Conservation (phyloP, 2,888 invertebrate genomes). For the Pheosia gnoma region DNA sequence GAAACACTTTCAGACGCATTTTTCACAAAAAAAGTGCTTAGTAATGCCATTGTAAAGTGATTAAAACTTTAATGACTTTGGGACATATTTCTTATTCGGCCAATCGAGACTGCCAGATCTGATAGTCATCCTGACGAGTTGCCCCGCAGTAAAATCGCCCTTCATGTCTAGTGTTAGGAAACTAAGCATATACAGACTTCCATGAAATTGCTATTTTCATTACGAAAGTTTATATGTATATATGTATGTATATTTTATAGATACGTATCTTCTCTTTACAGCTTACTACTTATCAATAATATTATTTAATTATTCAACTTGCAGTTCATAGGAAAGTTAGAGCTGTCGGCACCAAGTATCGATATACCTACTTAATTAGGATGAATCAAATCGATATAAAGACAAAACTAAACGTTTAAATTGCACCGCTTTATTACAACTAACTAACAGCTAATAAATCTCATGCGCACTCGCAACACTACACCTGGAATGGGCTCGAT, state of each 20-base stretch:
- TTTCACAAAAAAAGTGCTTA: too few relatives aligned
- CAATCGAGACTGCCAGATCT: not conserved
- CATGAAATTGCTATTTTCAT: not conserved
- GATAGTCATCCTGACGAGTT: not conserved
- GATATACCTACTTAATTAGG: slow-evolving; percentile 14
- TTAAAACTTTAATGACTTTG: too few relatives aligned
- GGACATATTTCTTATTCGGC: not conserved
- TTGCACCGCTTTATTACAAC: slow-evolving; percentile 63
- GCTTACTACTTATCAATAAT: slow-evolving; percentile 31
- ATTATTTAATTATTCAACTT: slow-evolving; percentile 30
- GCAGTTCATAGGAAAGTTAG: slow-evolving; percentile 39
- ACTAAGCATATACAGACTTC: not conserved
- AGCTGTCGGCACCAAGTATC: slow-evolving; percentile 32
- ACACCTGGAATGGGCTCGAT: slow-evolving; percentile 75
- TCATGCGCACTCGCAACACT: slow-evolving; percentile 57
- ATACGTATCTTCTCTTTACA: slow-evolving; percentile 20
- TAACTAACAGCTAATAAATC: slow-evolving; percentile 49
- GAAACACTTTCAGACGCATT: too few relatives aligned
- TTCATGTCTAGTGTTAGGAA: not conserved
- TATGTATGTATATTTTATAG: not conserved
- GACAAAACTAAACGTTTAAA: slow-evolving; percentile 41
- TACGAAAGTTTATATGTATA: not conserved
- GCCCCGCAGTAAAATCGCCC: not conserved
- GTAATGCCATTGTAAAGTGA: too few relatives aligned
- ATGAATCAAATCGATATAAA: slow-evolving; percentile 22